These are phyloP conservation scores for Dolichopus griseipennis DNA, from an alignment of 2,888 invertebrate species.

Conservation along the genomic window DNA sequence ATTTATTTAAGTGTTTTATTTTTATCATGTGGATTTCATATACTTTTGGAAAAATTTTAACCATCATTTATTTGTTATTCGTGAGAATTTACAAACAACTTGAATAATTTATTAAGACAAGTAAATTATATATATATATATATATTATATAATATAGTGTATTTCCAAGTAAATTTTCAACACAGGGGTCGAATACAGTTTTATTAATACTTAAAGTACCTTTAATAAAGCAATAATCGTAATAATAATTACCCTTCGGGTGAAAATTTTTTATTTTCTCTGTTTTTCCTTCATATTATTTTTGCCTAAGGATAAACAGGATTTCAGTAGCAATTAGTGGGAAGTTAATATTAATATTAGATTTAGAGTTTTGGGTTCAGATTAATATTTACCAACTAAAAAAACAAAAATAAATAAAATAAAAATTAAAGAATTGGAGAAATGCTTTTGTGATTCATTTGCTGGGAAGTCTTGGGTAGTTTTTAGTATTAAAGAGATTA, in stretches of 20 bases:
- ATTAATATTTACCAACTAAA: no score
- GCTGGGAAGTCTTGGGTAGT: no score
- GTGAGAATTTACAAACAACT: slow-evolving; percentile 6
- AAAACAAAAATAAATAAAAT: no score
- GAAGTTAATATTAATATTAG: no score
- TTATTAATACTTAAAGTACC: not conserved
- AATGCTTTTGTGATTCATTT: no score
- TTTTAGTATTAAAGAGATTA: no score
- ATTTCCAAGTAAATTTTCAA: not conserved
- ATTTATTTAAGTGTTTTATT: no score
- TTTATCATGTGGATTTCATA: no score
- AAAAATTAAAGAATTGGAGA: no score
- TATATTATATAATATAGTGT: no score
- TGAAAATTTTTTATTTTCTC: not conserved
- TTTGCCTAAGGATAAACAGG: not conserved
- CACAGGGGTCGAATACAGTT: not conserved
- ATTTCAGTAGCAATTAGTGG: not conserved
- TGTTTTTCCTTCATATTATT: not conserved
- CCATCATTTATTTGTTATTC: not conserved
- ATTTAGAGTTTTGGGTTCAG: no score
- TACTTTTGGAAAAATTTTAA: no score
- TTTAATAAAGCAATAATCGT: not conserved
- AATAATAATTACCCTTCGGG: not conserved
- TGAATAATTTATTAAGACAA: slow-evolving; percentile 4
- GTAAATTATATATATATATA: not conserved